Evolutionary conservation across 2,797 vertebrate species (phyloP).

Genomic region (Enteromius radiatus): DNA sequence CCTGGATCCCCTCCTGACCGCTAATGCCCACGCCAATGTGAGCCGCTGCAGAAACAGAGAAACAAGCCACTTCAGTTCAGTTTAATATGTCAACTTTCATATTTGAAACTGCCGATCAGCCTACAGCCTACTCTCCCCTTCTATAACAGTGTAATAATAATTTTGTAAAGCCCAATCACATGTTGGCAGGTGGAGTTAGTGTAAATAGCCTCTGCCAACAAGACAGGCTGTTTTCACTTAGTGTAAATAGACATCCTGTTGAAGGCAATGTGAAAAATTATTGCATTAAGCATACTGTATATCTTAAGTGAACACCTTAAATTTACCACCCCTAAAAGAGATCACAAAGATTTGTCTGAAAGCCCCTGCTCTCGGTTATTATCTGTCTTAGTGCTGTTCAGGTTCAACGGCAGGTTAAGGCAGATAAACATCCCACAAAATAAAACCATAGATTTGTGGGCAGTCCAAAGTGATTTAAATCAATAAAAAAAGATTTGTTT

Average conservation of each 20-base stretch:
- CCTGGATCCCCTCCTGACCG: conserved; percentile 95
- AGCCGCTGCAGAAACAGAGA: conserved; percentile 76
- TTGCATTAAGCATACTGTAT: neutral
- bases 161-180: too few relatives aligned
- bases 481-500: neutral
- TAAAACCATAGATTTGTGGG: neutral
- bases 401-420: neutral
- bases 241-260: too few relatives aligned
- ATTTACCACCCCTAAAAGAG: neutral
- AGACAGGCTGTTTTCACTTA: too few relatives aligned
- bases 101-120: too few relatives aligned
- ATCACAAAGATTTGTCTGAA: neutral
- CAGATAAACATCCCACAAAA: neutral
- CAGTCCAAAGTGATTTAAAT: neutral
- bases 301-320: neutral
- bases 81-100: neutral
- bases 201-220: too few relatives aligned
- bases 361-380: neutral
- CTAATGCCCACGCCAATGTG: conserved; percentile 96
- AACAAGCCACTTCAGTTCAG: neutral
- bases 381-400: neutral
- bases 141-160: too few relatives aligned
- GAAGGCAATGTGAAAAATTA: neutral
- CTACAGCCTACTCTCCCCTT: too few relatives aligned
- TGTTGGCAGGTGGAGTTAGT: too few relatives aligned